Conservation (phyloP, 1,140 invertebrate species). For the Polyergus mexicanus region DNA sequence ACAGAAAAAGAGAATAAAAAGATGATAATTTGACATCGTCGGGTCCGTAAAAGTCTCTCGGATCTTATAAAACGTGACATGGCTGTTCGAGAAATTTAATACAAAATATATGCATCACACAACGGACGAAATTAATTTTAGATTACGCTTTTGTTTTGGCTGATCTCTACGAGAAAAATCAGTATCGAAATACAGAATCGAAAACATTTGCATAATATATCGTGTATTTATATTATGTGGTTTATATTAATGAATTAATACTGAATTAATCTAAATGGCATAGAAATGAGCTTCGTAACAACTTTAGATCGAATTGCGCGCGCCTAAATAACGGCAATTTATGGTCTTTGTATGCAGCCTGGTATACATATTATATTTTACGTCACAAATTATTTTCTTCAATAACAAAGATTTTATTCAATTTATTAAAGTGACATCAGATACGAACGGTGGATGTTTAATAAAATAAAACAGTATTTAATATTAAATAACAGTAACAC, state of each 20-base stretch:
- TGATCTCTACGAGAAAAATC: no score
- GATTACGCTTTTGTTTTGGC: no score
- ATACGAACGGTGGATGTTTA: not conserved
- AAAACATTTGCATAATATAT: slow-evolving; percentile 15
- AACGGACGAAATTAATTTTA: no score
- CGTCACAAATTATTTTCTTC: not conserved
- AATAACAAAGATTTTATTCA: slow-evolving; percentile 9
- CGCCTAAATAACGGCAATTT: slow-evolving; percentile 50
- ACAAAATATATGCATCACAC: no score
- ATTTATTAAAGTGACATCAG: not conserved
- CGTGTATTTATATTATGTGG: not conserved
- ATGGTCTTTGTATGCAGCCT: not conserved
- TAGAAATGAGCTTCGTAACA: slow-evolving; percentile 16
- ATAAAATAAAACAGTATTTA: not conserved
- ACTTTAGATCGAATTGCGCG: not conserved
- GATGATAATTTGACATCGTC: no score
- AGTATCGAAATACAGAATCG: not conserved
- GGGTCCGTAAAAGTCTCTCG: no score
- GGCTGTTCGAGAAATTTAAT: no score
- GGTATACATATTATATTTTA: not conserved
- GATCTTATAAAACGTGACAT: no score
- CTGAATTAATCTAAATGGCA: slow-evolving; percentile 30
- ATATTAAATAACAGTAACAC: no score
- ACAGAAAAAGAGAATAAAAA: no score
- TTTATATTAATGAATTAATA: no score